Percentiles rank a stretch among this genome's conserved stretches.
These are phyloP conservation scores for Pluvianellus socialis DNA, from an alignment of 2,113 vertebrate species.

Conservation along the genomic window DNA sequence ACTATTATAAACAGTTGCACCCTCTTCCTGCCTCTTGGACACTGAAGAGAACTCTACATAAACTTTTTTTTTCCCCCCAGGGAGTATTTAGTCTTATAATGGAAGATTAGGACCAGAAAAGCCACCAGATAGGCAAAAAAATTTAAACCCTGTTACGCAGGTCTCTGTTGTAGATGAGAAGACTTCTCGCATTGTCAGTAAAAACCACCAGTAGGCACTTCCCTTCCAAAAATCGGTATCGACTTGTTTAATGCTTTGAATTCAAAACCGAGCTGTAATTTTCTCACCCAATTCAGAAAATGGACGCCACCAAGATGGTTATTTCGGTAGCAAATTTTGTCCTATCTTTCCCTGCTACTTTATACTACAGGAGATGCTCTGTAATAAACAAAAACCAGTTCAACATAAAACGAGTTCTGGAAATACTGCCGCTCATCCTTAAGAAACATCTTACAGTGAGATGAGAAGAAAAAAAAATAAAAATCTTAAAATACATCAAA, in stretches of 20 bases:
- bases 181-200: neutral
- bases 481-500: neutral
- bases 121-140: neutral
- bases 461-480: neutral
- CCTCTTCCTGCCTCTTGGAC: neutral
- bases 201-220: neutral
- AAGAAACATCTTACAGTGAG: neutral
- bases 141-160: rapidly evolving
- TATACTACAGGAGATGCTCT: neutral
- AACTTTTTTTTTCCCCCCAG: neutral
- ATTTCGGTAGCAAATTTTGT: neutral
- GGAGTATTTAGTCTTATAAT: neutral
- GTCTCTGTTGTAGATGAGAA: neutral
- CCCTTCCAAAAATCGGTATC: neutral
- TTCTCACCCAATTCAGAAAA: neutral
- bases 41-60: neutral
- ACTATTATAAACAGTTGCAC: neutral
- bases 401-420: neutral
- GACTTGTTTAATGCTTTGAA: neutral
- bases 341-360: neutral
- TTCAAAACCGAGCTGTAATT: neutral
- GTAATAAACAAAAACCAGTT: neutral
- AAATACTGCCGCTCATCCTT: neutral
- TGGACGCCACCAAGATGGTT: neutral
- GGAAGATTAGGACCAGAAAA: neutral